Percentiles rank a stretch among this genome's conserved stretches.
Conservation (phyloP, 2,113 vertebrate genomes). For the Microcebus jonahi region DNA sequence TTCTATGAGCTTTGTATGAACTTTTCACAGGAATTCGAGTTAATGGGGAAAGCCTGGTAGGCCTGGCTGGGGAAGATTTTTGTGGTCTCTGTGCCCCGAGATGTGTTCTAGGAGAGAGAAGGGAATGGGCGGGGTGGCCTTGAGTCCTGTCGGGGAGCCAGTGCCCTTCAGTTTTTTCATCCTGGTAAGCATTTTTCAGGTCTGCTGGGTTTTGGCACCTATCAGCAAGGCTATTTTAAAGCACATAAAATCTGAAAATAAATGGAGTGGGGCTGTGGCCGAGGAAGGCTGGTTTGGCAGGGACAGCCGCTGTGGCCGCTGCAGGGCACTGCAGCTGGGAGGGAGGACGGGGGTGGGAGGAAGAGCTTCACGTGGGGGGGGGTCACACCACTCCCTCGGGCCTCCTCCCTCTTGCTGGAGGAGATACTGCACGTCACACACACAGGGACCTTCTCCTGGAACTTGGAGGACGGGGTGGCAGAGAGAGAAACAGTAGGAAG, state of each 20-base stretch:
- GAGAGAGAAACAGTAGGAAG: not conserved
- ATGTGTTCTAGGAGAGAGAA: not conserved
- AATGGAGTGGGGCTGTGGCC: not conserved
- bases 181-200: slow-evolving; percentile 51
- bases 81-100: not conserved
- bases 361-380: not conserved
- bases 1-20: not conserved
- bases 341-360: not conserved
- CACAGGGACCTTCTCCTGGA: not conserved
- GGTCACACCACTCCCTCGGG: not conserved
- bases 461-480: not conserved
- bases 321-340: not conserved
- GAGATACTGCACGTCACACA: not conserved
- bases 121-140: not conserved
- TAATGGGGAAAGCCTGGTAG: not conserved
- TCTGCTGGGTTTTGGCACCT: slow-evolving; percentile 61
- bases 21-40: not conserved
- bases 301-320: not conserved
- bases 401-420: not conserved
- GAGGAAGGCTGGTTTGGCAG: slow-evolving; percentile 43
- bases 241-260: slow-evolving; percentile 65
- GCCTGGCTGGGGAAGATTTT: not conserved
- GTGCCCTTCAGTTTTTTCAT: slow-evolving; percentile 50
- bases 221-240: slow-evolving; percentile 67
- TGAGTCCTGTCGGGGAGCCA: not conserved